These are phyloP conservation scores for Homarus gammarus DNA, from an alignment of 2,888 invertebrate species.

Conservation along the genomic window DNA sequence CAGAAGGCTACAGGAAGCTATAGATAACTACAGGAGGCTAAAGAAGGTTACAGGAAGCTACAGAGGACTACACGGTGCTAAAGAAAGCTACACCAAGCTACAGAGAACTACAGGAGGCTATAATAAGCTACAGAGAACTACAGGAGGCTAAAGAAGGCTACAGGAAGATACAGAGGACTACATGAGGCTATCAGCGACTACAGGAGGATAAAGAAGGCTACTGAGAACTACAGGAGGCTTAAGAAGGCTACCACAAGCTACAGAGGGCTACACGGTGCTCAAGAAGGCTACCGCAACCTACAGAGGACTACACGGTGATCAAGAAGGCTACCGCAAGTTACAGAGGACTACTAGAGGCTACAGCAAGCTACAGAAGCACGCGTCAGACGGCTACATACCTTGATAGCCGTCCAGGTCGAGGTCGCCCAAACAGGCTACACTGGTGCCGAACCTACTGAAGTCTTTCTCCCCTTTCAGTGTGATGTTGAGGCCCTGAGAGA, in stretches of 20 bases:
- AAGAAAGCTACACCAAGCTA: neutral
- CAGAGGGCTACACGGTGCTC: neutral
- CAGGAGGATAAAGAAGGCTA: neutral
- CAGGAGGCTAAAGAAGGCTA: neutral
- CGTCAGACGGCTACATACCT: constrained; percentile 18
- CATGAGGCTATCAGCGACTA: neutral
- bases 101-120: neutral
- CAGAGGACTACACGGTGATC: neutral
- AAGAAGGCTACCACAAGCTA: neutral
- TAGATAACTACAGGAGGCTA: too few relatives aligned
- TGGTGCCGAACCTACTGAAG: constrained; percentile 87
- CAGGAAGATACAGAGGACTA: neutral
- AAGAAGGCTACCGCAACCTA: neutral
- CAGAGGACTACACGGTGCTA: too few relatives aligned
- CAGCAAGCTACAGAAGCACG: too few relatives aligned
- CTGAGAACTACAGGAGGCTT: neutral
- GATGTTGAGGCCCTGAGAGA: neutral
- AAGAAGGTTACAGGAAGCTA: too few relatives aligned
- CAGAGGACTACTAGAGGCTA: neutral
- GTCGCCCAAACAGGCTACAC: constrained; percentile 94
- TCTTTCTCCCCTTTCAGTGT: neutral
- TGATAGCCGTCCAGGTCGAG: constrained; percentile 93
- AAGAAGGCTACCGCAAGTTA: neutral
- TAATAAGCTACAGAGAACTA: neutral
- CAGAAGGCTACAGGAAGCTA: neutral